Base-by-base conservation (phyloP, 2,888 invertebrate genomes). In the Scaptomyza polygonia region DNA sequence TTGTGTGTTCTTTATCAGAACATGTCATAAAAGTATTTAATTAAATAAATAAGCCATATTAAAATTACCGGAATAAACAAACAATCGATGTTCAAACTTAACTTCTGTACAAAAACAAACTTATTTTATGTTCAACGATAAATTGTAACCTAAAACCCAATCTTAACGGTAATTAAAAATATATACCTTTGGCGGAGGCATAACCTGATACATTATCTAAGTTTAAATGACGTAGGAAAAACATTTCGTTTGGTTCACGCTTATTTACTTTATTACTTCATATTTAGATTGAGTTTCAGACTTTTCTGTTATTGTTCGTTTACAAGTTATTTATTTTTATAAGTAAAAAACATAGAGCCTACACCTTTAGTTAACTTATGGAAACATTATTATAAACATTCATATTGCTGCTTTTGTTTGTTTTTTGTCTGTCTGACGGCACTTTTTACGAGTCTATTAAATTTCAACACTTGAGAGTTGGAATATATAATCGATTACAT, bases 191-290 rank as follows among this genome's bases (percentile, higher is more conserved):
- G 5, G 8, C 16, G 1, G 4, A 16, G 14, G 3, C 9, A 16
- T n/a, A n/a, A 18, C 48, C n/a, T 5, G 7, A 16, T 16, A 16
- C 14, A 29, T 14, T 2, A 16, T 43, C 39, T 18, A 8, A 42
- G 49, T 51, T 14, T 48, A 29, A 47, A 16, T 55, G 59, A 30
- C 32, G 11, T 47, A 40, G 43, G 16, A 43, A 39, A 53, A 62
- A 66, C 40, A 48, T 14, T 72, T 63, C 47, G 63, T 42, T 53
- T 42, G 4, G 55, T 67, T 43, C 52, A 61, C 39, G 47, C 67
- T 18, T 58, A 30, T 54, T 18, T 58, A 34, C 3, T 5, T 12
- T 30, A 16, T 18, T 8, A 18, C 14, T 34, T 5, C 8, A 39
- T 9, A 8, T 36, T 14, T 16, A 39, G 4, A 16, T 39, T 9